Evolutionary conservation across 2,797 vertebrate genomes (phyloP).

Genomic region (Hydrocynus forskahlii): DNA sequence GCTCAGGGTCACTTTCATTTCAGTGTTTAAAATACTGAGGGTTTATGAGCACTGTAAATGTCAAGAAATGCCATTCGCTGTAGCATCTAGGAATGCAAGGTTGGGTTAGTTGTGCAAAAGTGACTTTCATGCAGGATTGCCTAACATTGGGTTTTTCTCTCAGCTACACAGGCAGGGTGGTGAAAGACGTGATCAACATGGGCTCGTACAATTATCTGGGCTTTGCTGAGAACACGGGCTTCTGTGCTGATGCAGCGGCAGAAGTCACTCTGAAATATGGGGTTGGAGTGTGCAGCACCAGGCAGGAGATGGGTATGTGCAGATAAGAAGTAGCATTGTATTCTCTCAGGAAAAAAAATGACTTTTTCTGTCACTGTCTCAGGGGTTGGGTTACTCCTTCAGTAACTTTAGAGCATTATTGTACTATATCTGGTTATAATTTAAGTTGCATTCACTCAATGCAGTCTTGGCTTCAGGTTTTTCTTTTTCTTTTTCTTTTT

Average conservation of each 20-base stretch:
- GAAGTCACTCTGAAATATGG: slow-evolving; percentile 82
- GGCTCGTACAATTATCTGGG: slow-evolving; percentile 98
- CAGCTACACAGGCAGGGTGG: slow-evolving; percentile 87
- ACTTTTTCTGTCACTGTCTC: too few species aligned
- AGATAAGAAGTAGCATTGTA: background rate
- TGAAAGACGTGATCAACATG: slow-evolving; percentile 92
- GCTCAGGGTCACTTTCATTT: background rate
- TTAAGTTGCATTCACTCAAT: too few species aligned
- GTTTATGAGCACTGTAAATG: slow-evolving; percentile 3
- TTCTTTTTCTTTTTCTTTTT: too few species aligned
- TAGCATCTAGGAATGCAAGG: background rate
- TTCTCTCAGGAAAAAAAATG: too few species aligned
- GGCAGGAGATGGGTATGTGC: slow-evolving; percentile 89
- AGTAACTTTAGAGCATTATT: too few species aligned
- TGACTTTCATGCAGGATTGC: background rate
- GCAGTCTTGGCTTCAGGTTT: too few species aligned
- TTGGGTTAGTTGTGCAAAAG: background rate
- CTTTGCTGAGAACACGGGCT: slow-evolving; percentile 87
- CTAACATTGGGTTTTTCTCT: slow-evolving; percentile 15
- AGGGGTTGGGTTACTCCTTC: too few species aligned
- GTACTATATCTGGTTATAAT: too few species aligned
- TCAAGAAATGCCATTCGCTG: background rate
- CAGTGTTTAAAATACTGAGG: background rate
- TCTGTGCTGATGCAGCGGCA: slow-evolving; percentile 83
- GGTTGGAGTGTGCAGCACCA: slow-evolving; percentile 89